These are phyloP conservation scores for Pollenia labialis DNA, from an alignment of 2,888 invertebrate genomes.

Conservation along the genomic window DNA sequence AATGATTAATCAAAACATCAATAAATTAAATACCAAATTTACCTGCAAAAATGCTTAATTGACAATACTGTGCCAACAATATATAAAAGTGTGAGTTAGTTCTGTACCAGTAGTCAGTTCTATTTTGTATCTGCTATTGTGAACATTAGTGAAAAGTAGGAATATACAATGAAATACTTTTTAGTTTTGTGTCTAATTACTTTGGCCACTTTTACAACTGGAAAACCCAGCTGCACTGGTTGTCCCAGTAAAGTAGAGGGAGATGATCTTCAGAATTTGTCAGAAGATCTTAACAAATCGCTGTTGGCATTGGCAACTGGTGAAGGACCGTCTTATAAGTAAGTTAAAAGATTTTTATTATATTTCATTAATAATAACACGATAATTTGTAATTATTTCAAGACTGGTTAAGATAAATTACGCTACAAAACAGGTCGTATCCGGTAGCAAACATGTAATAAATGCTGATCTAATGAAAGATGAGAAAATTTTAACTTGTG, in stretches of 20 bases:
- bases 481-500: constrained; percentile 72
- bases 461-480: constrained; percentile 74
- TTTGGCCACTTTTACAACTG: constrained; percentile 38
- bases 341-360: constrained; percentile 16
- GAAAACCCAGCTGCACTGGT: constrained; percentile 19
- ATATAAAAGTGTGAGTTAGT: constrained; percentile 13
- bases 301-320: constrained; percentile 53
- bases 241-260: constrained; percentile 14
- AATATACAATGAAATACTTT: constrained; percentile 50
- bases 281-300: constrained; percentile 47
- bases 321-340: constrained; percentile 57
- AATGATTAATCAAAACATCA: no score
- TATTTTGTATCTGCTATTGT: constrained; percentile 8
- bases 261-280: constrained; percentile 15
- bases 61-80: neutral
- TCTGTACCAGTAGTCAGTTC: constrained; percentile 4
- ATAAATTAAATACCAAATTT: no score
- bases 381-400: no score
- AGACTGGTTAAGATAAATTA: constrained; percentile 58
- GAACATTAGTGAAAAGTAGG: neutral
- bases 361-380: neutral
- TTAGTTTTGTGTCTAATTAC: constrained; percentile 47
- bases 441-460: constrained; percentile 72
- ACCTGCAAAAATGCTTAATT: neutral
- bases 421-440: constrained; percentile 72